A percentile compares a stretch with the other conserved stretches of the same genome.
These are phyloP conservation scores for Aphodius granarius DNA, from an alignment of 2,888 invertebrate species.

Conservation along the genomic window DNA sequence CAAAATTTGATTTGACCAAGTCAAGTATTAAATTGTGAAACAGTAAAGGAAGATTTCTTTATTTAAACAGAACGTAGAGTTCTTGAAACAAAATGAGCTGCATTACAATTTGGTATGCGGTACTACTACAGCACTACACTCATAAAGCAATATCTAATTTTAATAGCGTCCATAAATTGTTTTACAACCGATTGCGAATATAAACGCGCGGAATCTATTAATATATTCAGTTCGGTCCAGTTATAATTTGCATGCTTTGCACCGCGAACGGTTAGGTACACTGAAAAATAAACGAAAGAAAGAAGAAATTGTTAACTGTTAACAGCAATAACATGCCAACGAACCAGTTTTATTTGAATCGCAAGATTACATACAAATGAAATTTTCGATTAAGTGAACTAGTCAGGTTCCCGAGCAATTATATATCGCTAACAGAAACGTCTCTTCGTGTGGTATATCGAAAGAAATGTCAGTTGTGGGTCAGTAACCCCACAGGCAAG, in stretches of 20 bases:
- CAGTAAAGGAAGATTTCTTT: too few species aligned
- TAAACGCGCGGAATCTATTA: background rate
- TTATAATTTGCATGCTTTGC: background rate
- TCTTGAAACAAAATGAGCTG: too few species aligned
- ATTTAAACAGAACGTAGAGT: too few species aligned
- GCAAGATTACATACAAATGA: too few species aligned
- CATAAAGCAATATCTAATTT: background rate
- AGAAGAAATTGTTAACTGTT: background rate
- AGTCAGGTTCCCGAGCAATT: background rate
- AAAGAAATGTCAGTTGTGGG: slow-evolving; percentile 9
- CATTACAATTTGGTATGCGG: background rate
- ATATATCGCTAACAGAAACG: too few species aligned
- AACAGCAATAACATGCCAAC: background rate
- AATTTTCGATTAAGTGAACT: too few species aligned
- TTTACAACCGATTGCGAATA: background rate
- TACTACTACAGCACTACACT: background rate
- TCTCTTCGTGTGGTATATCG: background rate
- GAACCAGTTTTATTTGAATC: too few species aligned
- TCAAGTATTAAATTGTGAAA: too few species aligned
- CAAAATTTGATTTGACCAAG: too few species aligned
- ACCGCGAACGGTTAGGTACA: background rate
- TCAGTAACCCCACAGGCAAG: slow-evolving; percentile 26
- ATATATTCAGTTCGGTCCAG: background rate
- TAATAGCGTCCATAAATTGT: background rate
- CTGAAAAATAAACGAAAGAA: background rate